Conservation (phyloP, 2,888 invertebrate species). For the Orgyia antiqua region DNA sequence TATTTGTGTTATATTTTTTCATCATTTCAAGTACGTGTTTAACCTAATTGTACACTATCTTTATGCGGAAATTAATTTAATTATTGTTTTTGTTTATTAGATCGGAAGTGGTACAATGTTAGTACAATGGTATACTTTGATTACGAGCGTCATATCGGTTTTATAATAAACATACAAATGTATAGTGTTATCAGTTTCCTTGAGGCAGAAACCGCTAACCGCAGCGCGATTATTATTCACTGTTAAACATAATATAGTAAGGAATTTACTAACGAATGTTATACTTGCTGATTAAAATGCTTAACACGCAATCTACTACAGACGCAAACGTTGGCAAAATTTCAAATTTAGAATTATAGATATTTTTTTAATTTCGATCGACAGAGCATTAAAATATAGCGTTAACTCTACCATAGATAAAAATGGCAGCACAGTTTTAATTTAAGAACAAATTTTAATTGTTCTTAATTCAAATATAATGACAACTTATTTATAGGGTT, state of each 20-base stretch:
- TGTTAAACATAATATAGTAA: slow-evolving; percentile 22
- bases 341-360: slow-evolving; percentile 30
- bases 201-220: slow-evolving; percentile 21
- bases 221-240: slow-evolving; percentile 14
- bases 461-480: no score
- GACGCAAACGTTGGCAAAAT: slow-evolving; percentile 32
- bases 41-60: no score
- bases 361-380: slow-evolving; percentile 13
- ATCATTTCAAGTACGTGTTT: no score
- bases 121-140: no score
- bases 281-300: slow-evolving; percentile 27
- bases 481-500: no score
- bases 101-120: no score
- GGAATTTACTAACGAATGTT: slow-evolving; percentile 33
- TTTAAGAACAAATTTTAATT: no score
- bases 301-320: slow-evolving; percentile 17
- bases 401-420: no score
- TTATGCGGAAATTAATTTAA: no score
- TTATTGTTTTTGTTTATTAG: no score
- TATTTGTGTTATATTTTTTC: no score
- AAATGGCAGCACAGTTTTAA: not conserved
- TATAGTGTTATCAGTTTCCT: slow-evolving; percentile 26
- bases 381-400: slow-evolving; percentile 3
- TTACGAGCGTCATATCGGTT: slow-evolving; percentile 15
- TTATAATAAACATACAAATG: slow-evolving; percentile 16